Evolutionary conservation across 1,140 invertebrate species (phyloP).

Genomic region (Galleria mellonella): DNA sequence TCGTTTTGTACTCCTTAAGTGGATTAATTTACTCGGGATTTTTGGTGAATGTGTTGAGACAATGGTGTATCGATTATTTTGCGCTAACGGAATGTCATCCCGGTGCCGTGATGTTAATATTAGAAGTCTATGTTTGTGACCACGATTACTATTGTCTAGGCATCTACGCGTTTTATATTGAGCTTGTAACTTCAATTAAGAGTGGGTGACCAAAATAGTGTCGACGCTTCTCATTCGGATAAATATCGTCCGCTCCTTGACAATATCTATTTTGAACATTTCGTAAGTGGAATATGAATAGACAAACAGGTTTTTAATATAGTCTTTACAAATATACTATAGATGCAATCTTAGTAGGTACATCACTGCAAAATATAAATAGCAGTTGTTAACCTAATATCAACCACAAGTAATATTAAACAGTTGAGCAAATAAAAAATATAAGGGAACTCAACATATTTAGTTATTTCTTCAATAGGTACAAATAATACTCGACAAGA

Average conservation of each 20-base stretch:
- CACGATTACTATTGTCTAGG: slow-evolving; percentile 67
- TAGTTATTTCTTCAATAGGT: too few species aligned
- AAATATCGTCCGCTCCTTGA: slow-evolving; percentile 31
- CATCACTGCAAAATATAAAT: too few species aligned
- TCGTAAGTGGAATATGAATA: slow-evolving; percentile 16
- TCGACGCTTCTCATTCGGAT: slow-evolving; percentile 32
- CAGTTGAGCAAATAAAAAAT: too few species aligned
- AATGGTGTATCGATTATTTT: slow-evolving; percentile 75
- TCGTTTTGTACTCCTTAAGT: slow-evolving; percentile 13
- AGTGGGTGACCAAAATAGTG: slow-evolving; percentile 56
- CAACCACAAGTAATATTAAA: too few species aligned
- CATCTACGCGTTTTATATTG: slow-evolving; percentile 68
- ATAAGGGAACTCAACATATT: too few species aligned
- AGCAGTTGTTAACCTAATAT: too few species aligned
- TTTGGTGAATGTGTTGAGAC: slow-evolving; percentile 68
- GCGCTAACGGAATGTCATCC: slow-evolving; percentile 72
- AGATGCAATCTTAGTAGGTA: too few species aligned
- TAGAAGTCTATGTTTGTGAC: slow-evolving; percentile 71
- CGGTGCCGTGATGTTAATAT: slow-evolving; percentile 70
- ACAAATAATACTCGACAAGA: too few species aligned
- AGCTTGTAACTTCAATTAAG: slow-evolving; percentile 55
- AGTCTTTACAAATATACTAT: neutral
- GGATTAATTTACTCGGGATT: slow-evolving; percentile 34
- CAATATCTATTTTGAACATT: slow-evolving; percentile 34
- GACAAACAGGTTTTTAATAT: too few species aligned